Evolutionary conservation across 2,888 invertebrate species (phyloP), one percentile per base, ranked within the genome.

Genomic region (Pilophorus perplexus): DNA sequence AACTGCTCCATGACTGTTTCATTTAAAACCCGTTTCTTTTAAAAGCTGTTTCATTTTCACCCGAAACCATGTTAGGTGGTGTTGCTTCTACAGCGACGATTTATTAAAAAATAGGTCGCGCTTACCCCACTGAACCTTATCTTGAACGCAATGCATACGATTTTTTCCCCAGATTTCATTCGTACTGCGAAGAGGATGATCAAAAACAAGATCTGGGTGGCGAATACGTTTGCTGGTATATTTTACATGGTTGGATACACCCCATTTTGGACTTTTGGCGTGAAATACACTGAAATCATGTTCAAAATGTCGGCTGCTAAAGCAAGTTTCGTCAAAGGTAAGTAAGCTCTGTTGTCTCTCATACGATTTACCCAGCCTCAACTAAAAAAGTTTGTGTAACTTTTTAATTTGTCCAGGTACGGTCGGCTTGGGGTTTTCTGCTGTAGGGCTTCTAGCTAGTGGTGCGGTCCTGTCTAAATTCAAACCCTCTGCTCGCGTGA

Each of bases 231-330:
- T 1, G 86, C 88, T 0, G 84, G 86, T 16, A 84, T 88, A 10
- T 87, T 87, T 73, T 89, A 88, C 73, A 81, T 87, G 67, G 79
- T 86, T 73, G 86, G 86, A 0, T 85, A 85, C 74, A 84, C 85
- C 78, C 88, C 89, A 0, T 88, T 86, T 74, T 88, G 88, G 83
- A 87, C 89, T 48, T 90, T 89, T 74, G 82, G 89, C 75, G 89
- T 90, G 0, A 90, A 90, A 75, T 89, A 89, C 74, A 87, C 90
- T 69, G 90, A 91, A 77, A 87, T 87, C 0, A 88, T 89, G 76
- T 91, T 88, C 76, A 81, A 84, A 65, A 85, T 87, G 72, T 86
- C 88, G 3, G 88, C 90, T 0, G 85, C 88, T 0, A 82, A 83
- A 6, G 87, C 90, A 0, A 89, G 87, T 71, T 79, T 89, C 70